Evolutionary conservation across 2,888 invertebrate species (phyloP).

Genomic region (Aethes cnicana): DNA sequence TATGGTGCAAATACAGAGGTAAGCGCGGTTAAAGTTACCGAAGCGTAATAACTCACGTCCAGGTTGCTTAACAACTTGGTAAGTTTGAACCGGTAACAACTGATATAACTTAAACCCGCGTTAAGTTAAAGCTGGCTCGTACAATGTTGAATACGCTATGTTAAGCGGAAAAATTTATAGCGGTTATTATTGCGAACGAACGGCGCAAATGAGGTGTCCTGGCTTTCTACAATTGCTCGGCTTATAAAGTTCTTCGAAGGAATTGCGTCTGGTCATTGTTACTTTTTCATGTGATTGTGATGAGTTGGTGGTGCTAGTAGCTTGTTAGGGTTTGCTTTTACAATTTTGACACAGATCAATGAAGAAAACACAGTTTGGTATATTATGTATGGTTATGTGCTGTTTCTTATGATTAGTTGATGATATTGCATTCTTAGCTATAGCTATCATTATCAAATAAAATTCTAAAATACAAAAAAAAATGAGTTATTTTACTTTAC

Average conservation of each 20-base stretch:
- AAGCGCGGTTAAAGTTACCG: slow-evolving; percentile 14
- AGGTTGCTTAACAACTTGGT: slow-evolving; percentile 15
- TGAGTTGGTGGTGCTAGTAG: too few species aligned
- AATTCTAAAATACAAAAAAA: too few species aligned
- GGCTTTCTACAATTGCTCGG: slow-evolving; percentile 16
- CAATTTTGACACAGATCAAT: too few species aligned
- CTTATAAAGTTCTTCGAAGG: slow-evolving; percentile 7
- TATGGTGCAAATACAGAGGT: slow-evolving; percentile 1
- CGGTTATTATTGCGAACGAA: slow-evolving; percentile 26
- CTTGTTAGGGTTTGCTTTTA: too few species aligned
- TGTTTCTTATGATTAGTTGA: too few species aligned
- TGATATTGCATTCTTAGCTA: too few species aligned
- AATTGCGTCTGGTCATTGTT: too few species aligned
- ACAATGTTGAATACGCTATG: slow-evolving; percentile 12
- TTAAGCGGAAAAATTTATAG: slow-evolving; percentile 25
- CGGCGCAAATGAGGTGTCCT: slow-evolving; percentile 13
- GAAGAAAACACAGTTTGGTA: too few species aligned
- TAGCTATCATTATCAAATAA: too few species aligned
- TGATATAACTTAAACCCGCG: slow-evolving; percentile 20
- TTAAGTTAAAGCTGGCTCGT: slow-evolving; percentile 20
- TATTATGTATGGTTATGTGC: too few species aligned
- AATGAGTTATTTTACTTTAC: too few species aligned
- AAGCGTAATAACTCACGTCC: slow-evolving; percentile 21
- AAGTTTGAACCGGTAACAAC: slow-evolving; percentile 21
- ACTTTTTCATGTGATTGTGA: too few species aligned